Base-by-base conservation (phyloP, 2,888 invertebrate genomes). In the Julus scanicus region DNA sequence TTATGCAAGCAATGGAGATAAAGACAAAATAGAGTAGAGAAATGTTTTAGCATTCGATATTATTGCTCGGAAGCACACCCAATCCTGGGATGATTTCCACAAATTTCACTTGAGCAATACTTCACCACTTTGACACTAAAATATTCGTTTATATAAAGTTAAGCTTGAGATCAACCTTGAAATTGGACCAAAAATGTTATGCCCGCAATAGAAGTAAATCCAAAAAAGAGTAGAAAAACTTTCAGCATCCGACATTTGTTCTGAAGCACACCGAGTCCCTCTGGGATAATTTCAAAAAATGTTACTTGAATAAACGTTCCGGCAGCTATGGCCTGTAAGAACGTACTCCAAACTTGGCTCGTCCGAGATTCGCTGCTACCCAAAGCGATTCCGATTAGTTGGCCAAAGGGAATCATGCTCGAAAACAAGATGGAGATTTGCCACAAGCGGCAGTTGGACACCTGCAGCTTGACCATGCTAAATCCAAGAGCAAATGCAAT, bases 241-340 rank as follows among this genome's bases (percentile, higher is more conserved):
- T 91, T 91, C 20, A 90, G 71, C 9, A 91, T 87, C 37, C 90
- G 88, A 20, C 44, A 48, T 84, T 90, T 40, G 11, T 71, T 88
- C 37, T 88, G 88, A 37, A 80, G n/a, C 53, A 88, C 89, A 15
- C 89, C 89, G 29, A 89, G 39, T 29, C 89, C 89, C 40, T 89
- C 90, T 6, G 91, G 91, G 15, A 91, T 90, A 29, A 91, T 90
- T 87, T 91, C 91, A 63, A 91, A 86, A 89, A 91, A 91, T 11
- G 91, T 90, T 0, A 91, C 91, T 88, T 91, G 91, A 53, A 91
- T 89, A 89, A 91, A 91, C 3, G 91, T 91, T 4, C 91, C 91
- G 8, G 91, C 91, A 11, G 91, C 91, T 1, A 91, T 83, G 5
- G 90, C 91, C 89, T 91, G 91, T 0, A 91, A 89, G 71, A 91